Conservation (phyloP, 2,113 vertebrate species). For the Leuciscus idus region DNA sequence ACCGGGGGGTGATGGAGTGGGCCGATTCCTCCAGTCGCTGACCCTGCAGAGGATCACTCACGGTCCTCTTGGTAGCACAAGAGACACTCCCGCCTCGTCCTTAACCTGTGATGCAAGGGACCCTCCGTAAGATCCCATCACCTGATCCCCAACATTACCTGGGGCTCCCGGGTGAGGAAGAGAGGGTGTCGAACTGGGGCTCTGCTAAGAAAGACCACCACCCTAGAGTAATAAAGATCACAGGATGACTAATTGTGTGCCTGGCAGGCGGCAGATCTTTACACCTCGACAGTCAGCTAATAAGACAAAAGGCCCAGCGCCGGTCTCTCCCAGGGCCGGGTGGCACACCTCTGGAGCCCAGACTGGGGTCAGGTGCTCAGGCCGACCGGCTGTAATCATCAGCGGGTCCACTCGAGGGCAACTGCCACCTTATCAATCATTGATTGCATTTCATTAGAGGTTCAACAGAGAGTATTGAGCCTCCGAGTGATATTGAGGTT, state of each 20-base stretch:
- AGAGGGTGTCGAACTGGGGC: not conserved
- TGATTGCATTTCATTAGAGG: constrained; percentile 49
- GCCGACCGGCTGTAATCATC: constrained; percentile 30
- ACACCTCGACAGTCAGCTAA: constrained; percentile 42
- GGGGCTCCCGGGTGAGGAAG: constrained; percentile 21
- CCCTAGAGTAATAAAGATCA: constrained; percentile 56
- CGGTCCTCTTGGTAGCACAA: constrained; percentile 19
- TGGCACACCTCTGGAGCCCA: constrained; percentile 40
- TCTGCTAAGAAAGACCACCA: constrained; percentile 40
- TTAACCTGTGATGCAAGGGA: constrained; percentile 26
- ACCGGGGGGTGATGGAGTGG: not conserved
- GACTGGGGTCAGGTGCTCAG: constrained; percentile 19
- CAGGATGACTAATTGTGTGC: constrained; percentile 53
- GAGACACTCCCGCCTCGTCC: constrained; percentile 10
- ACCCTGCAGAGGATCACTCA: not conserved
- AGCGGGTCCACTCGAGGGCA: constrained; percentile 28
- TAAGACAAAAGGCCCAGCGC: constrained; percentile 36
- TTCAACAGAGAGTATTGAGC: constrained; percentile 11
- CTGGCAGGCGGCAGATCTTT: constrained; percentile 34
- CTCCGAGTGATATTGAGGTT: constrained; percentile 40
- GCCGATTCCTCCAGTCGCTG: not conserved
- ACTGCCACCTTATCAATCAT: constrained; percentile 48
- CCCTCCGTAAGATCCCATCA: constrained; percentile 10
- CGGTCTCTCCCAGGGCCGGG: constrained; percentile 33
- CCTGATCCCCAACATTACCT: constrained; percentile 14